These are phyloP conservation scores for Lasioglossum zephyrum DNA, from an alignment of 2,888 invertebrate genomes.

Conservation along the genomic window DNA sequence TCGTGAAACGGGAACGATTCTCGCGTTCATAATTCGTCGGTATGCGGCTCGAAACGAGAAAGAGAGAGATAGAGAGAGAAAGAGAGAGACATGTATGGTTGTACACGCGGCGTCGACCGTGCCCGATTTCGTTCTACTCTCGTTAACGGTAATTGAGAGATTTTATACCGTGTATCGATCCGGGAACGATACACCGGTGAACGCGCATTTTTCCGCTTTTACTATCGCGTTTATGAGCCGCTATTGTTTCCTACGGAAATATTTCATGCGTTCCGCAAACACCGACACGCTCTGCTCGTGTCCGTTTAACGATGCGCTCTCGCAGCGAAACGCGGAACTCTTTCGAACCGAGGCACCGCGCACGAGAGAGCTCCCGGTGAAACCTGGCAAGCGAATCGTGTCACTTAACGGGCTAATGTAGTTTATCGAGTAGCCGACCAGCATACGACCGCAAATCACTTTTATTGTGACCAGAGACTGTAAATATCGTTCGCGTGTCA, in stretches of 20 bases:
- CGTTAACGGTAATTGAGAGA: conserved; percentile 48
- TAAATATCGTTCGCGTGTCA: conserved; percentile 8
- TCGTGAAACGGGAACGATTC: conserved; percentile 66
- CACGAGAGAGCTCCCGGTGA: neutral
- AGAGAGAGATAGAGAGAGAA: neutral
- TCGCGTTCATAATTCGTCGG: conserved; percentile 66
- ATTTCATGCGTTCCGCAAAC: conserved; percentile 15
- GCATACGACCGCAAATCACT: neutral
- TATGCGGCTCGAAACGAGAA: conserved; percentile 23
- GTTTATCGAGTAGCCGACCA: conserved; percentile 9
- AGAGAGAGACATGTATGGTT: neutral
- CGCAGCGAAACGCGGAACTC: conserved; percentile 21
- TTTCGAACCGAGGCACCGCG: neutral
- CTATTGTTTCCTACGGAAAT: conserved; percentile 13
- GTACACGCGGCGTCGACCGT: conserved; percentile 1
- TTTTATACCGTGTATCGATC: conserved; percentile 41
- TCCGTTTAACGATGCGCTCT: conserved; percentile 15
- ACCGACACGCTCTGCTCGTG: conserved; percentile 14
- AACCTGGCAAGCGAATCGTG: conserved; percentile 18
- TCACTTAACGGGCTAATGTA: conserved; percentile 17
- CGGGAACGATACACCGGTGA: conserved; percentile 16
- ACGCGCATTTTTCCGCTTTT: conserved; percentile 35
- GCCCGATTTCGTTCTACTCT: conserved; percentile 38
- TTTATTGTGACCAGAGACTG: conserved; percentile 9
- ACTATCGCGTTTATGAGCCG: conserved; percentile 26